Base-by-base conservation (phyloP, 2,888 invertebrate genomes). In the Ischnus inquisitorius region DNA sequence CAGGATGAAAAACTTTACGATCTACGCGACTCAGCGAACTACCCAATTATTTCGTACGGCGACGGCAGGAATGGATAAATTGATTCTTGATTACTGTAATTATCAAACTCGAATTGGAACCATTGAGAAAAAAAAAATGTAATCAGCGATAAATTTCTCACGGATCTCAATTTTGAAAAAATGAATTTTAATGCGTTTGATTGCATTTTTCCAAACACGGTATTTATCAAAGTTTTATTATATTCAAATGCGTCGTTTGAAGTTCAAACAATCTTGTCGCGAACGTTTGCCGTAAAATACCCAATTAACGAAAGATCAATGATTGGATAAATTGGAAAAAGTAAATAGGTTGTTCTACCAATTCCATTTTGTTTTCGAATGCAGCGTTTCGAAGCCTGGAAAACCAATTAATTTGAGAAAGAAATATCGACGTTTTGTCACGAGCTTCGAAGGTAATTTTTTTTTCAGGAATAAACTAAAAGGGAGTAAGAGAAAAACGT, bases 1-100 rank as follows among this genome's bases (percentile, higher is more conserved):
- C 39, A 79, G 57, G 71, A 76, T 76, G 77, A 77, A 74, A 84
- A 84, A 83, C 67, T 80, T 77, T 77, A 77, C 54, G 41, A 60
- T 64, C 64, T 28, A 12, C 69, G 60, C 64, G 75, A 39, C 57
- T 74, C 68, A 41, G 28, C 54, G 60, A 62, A 77, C 48, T 41
- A 67, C 46, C 54, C 72, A 77, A 84, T 80, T 77, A 74, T 84
- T 77, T 60, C 60, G 54, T 43, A 43, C 25, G 43, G 34, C 64
- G 69, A 83, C 72, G 64, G 72, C 25, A 62, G 43, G 64, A 72
- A 54, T 48, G 67, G 46, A 43, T 67, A 77, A 83, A 77, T 77
- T 72, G 54, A 62, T 16, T 16, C 51, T 71, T 54, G 65, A 79
- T 71, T 34, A n/a, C 43, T n/a, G 25, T 57, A 78, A 46, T 67